These are phyloP conservation scores for Peromyscus californicus DNA, from an alignment of 2,113 vertebrate genomes.

Conservation along the genomic window DNA sequence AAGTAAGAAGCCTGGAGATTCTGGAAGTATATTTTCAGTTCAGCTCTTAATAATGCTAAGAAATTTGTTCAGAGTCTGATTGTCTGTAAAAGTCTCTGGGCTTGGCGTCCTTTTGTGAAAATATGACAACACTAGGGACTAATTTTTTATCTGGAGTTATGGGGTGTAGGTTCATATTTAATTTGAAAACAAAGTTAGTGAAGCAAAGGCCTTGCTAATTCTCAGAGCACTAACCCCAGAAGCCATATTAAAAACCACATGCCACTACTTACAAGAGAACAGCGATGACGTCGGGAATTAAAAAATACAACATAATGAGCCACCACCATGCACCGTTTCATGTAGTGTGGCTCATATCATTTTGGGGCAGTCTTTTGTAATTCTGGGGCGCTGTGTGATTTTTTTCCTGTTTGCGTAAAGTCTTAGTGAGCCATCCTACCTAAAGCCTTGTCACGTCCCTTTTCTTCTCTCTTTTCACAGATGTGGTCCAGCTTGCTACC, in stretches of 20 bases:
- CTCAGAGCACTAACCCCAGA: background rate
- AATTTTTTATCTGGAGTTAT: background rate
- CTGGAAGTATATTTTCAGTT: background rate
- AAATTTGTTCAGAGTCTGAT: constrained; percentile 15
- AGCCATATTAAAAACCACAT: background rate
- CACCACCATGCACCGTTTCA: background rate
- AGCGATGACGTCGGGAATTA: constrained; percentile 14
- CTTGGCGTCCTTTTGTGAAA: constrained; percentile 35
- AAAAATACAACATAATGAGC: background rate
- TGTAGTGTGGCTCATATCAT: background rate
- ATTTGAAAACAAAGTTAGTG: constrained; percentile 36
- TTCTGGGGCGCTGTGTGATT: background rate
- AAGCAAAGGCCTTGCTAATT: constrained; percentile 41
- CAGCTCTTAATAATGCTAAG: background rate
- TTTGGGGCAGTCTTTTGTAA: background rate
- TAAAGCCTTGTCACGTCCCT: background rate
- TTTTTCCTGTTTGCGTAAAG: background rate
- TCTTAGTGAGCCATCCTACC: background rate
- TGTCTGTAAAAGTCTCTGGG: constrained; percentile 35
- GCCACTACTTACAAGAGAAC: background rate
- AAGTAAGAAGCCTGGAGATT: background rate
- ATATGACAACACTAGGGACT: background rate
- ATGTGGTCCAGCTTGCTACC: background rate
- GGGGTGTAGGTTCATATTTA: background rate
- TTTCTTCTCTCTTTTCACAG: background rate